Conservation (phyloP, 2,797 vertebrate genomes). For the Coilia nasus region DNA sequence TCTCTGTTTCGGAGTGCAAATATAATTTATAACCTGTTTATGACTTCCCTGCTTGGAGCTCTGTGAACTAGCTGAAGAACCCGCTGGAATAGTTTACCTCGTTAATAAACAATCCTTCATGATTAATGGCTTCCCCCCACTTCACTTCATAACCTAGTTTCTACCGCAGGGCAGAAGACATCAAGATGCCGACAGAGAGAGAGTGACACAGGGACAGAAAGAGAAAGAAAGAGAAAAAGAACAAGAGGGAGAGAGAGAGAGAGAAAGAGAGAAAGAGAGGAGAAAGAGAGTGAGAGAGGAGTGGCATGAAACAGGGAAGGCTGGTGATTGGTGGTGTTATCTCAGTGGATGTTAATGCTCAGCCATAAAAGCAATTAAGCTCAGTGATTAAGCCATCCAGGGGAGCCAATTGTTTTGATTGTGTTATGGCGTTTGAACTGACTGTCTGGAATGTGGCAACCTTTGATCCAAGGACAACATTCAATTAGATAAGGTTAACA, state of each 20-base stretch:
- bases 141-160: constrained; percentile 21
- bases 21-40: constrained; percentile 26
- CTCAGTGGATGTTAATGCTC: constrained; percentile 57
- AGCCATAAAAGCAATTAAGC: constrained; percentile 59
- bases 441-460: constrained; percentile 72
- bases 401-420: constrained; percentile 72
- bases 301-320: background rate
- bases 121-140: constrained; percentile 20
- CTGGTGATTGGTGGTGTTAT: constrained; percentile 34
- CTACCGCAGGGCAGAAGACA: background rate
- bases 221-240: background rate
- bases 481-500: constrained; percentile 79
- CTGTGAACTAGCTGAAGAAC: constrained; percentile 17
- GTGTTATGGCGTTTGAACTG: constrained; percentile 68
- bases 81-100: constrained; percentile 22
- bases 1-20: constrained; percentile 1
- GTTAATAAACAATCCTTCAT: constrained; percentile 15
- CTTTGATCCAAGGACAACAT: constrained; percentile 76
- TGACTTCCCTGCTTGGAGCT: background rate
- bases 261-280: constrained; percentile 26
- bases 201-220: background rate
- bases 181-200: constrained; percentile 15
- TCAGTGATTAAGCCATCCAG: constrained; percentile 62
- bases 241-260: constrained; percentile 9
- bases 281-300: constrained; percentile 12